A percentile compares a stretch with the other conserved stretches of the same genome.
phyloP scores from a whole-genome alignment of 1,140 invertebrate genomes.

The Drosophila funebris region DNA sequence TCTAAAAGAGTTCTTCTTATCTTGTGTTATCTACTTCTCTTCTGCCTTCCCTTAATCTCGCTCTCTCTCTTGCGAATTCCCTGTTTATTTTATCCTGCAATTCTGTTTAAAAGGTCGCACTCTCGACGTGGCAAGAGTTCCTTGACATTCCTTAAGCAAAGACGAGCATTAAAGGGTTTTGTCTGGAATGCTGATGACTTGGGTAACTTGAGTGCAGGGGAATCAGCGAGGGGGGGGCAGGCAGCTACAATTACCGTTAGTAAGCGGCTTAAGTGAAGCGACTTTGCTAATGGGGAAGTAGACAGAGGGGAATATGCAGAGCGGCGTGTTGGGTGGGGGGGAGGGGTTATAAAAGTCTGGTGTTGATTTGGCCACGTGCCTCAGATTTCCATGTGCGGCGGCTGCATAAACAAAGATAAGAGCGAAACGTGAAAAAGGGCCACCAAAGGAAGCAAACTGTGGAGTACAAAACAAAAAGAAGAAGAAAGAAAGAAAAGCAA shows the following conservation, averaged over 20 bases:
- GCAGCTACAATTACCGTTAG: constrained; percentile 56
- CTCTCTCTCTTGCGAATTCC: not conserved
- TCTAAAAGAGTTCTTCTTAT: no score
- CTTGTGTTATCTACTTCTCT: no score
- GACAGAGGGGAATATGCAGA: not conserved
- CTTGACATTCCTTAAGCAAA: not conserved
- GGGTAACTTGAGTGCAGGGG: not conserved
- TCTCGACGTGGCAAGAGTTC: not conserved
- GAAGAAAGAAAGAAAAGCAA: not conserved
- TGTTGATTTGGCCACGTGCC: constrained; percentile 47
- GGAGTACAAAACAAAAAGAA: not conserved
- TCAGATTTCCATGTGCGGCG: constrained; percentile 29
- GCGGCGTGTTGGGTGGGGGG: not conserved
- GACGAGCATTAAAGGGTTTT: constrained; percentile 21
- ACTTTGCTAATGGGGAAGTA: constrained; percentile 48
- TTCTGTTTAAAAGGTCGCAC: not conserved
- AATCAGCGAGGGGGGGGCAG: constrained; percentile 1
- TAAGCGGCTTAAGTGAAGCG: constrained; percentile 60
- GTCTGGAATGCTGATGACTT: constrained; percentile 3
- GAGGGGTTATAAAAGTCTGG: constrained; percentile 1
- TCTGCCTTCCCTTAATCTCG: no score
- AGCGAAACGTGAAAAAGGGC: constrained; percentile 30
- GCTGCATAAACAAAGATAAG: constrained; percentile 70
- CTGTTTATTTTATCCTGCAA: not conserved
- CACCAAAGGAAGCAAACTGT: constrained; percentile 29